Base-by-base conservation (phyloP, 2,888 invertebrate species). In the Hypolimnas misippus region DNA sequence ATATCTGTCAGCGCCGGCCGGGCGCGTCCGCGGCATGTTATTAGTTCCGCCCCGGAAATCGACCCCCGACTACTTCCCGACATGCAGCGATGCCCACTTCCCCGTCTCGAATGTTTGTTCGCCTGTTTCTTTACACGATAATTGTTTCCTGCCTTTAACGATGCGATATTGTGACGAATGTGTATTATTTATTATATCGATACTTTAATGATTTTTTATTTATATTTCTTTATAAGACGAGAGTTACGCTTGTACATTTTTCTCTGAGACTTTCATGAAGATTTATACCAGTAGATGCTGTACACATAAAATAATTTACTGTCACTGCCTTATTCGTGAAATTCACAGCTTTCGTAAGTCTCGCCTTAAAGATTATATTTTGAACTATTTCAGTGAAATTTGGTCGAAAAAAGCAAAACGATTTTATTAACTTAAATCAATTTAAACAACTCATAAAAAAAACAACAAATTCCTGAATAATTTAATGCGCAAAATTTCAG, bases 11-110 rank as follows among this genome's bases (percentile, higher is more conserved):
- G 46, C 66, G n/a, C n/a, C 67, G 57, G 57, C 57, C 59, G 50
- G 65, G 65, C 51, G 56, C 25, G 58, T 54, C 63, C 72, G 67
- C 71, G 70, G 72, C 81, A 78, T 81, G 83, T 85, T 86, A 86
- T 86, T 84, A 84, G 79, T 84, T 86, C 83, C 84, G 84, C 72
- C 46, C 82, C 86, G 87, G 87, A 88, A 82, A 86, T 87, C 82
- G 83, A 81, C 77, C 74, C 75, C 76, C 62, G 54, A 64, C 66
- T 67, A 66, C 66, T 61, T 66, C 67, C 67, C 53, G 57, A 54
- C 61, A 56, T 57, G 59, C 62, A 63, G 17, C n/a, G 19, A 50
- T 50, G 21, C 57, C 61, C 53, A 46, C 50, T 42, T 57, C 40
- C 55, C 46, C 57, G 52, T 40, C 40, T 59, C 56, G 33, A 38